phyloP scores from a whole-genome alignment of 2,113 vertebrate genomes.

The Pomatostomus ruficeps region DNA sequence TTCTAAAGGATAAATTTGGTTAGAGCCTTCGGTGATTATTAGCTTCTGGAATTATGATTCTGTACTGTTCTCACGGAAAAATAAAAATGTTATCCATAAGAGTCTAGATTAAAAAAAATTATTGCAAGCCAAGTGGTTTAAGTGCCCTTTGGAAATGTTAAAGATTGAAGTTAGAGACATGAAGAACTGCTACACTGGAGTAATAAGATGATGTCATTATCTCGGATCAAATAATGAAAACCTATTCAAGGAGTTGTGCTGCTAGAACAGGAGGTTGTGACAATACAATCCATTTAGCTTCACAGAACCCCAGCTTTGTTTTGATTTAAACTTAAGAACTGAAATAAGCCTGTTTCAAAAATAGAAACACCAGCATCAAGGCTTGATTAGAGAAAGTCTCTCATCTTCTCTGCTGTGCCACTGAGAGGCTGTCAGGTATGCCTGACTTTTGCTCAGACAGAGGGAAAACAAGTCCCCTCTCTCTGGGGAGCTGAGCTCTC shows the following conservation, averaged over 20 bases:
- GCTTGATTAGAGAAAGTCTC: conserved; percentile 5
- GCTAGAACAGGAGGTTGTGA: neutral
- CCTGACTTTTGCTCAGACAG: neutral
- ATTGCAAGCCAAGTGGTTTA: neutral
- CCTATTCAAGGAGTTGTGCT: conserved; percentile 12
- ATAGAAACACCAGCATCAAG: neutral
- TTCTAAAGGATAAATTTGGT: neutral
- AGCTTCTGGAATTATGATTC: neutral
- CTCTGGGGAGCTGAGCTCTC: neutral
- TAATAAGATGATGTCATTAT: conserved; percentile 47
- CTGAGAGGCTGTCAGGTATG: neutral
- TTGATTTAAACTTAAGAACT: conserved; percentile 36
- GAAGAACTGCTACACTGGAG: neutral
- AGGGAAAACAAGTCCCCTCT: neutral
- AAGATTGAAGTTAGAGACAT: conserved; percentile 6
- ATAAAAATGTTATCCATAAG: conserved; percentile 27
- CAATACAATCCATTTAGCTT: conserved; percentile 22
- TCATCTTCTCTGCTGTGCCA: neutral
- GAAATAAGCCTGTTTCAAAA: conserved; percentile 28
- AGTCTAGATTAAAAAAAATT: neutral
- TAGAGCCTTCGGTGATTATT: neutral
- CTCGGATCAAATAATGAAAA: conserved; percentile 26
- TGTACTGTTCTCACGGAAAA: conserved; percentile 1
- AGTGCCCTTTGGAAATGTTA: conserved; percentile 36
- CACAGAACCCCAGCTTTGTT: conserved; percentile 20